Evolutionary conservation across 1,140 invertebrate species (phyloP).

Genomic region (Calephelis virginiensis): DNA sequence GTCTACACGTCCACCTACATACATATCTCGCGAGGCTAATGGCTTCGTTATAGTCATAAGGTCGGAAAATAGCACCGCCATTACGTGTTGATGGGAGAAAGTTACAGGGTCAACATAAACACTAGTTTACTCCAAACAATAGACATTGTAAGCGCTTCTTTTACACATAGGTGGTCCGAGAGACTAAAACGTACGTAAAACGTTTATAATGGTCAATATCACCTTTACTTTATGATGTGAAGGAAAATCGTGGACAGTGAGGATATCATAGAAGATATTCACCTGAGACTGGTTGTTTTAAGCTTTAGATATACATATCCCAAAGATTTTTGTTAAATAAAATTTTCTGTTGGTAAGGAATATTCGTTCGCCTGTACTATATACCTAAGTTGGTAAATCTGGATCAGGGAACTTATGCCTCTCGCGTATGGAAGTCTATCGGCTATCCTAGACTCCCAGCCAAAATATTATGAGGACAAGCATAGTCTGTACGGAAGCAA

Average conservation of each 20-base stretch:
- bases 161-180: slow-evolving; percentile 2
- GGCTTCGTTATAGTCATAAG: slow-evolving; percentile 41
- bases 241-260: too few species aligned
- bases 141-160: background rate
- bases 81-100: slow-evolving; percentile 31
- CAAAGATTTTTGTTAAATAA: background rate
- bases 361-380: too few species aligned
- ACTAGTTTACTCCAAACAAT: slow-evolving; percentile 6
- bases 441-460: too few species aligned
- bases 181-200: background rate
- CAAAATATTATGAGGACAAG: too few species aligned
- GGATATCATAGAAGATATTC: background rate
- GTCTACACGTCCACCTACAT: slow-evolving; percentile 37
- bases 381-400: too few species aligned
- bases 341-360: too few species aligned
- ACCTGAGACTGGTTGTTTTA: background rate
- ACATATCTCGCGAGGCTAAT: slow-evolving; percentile 41
- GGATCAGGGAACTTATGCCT: too few species aligned
- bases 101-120: slow-evolving; percentile 24
- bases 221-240: background rate
- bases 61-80: slow-evolving; percentile 34
- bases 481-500: too few species aligned
- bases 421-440: too few species aligned
- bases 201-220: background rate
- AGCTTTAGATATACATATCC: background rate